phyloP scores from a whole-genome alignment of 2,113 vertebrate species.

The Gasterosteus aculeatus region DNA sequence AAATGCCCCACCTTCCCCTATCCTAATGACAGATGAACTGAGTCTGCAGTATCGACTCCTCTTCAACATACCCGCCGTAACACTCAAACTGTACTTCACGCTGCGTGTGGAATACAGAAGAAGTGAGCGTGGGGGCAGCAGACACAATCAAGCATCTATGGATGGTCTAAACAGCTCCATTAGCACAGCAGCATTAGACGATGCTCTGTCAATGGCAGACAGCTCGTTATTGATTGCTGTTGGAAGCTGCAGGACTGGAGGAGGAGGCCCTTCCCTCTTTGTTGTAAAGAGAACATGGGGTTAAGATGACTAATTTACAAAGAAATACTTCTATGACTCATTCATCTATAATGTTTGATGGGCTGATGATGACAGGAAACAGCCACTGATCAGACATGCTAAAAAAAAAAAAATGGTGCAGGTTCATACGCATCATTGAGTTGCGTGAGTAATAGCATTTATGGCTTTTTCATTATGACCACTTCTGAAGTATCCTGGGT shows the following conservation, averaged over 20 bases:
- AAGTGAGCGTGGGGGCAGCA: not conserved
- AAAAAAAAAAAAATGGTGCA: not conserved
- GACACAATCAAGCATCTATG: constrained; percentile 1
- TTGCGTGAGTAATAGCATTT: not conserved
- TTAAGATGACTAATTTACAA: not conserved
- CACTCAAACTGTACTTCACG: constrained; percentile 8
- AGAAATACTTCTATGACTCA: not conserved
- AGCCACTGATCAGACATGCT: not conserved
- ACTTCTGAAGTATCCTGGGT: not conserved
- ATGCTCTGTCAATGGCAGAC: constrained; percentile 62
- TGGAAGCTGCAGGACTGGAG: constrained; percentile 27
- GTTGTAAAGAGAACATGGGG: not conserved
- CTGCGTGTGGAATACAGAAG: not conserved
- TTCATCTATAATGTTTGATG: not conserved
- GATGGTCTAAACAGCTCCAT: constrained; percentile 34
- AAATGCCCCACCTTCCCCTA: not conserved
- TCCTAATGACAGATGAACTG: constrained; percentile 8
- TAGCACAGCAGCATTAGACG: constrained; percentile 52
- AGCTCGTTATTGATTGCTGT: constrained; percentile 64
- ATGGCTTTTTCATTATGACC: not conserved
- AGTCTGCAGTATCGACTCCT: not conserved
- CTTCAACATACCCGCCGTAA: constrained; percentile 18
- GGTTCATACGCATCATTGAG: not conserved
- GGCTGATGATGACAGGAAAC: not conserved
- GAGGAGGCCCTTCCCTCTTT: constrained; percentile 33